Base-by-base conservation (phyloP, 2,888 invertebrate genomes). In the Selenia dentaria region DNA sequence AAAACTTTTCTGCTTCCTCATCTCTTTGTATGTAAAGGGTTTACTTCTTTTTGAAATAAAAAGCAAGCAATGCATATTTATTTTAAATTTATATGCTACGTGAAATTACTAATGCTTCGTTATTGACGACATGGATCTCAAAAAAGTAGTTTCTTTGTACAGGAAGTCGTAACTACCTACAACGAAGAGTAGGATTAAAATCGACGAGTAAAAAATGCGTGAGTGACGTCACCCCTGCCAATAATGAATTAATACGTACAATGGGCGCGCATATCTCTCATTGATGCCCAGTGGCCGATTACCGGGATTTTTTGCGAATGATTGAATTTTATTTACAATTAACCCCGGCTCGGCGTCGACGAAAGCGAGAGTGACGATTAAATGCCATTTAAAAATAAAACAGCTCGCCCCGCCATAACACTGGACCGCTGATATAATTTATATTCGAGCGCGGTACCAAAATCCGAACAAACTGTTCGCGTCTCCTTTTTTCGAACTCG, bases 251-350 rank as follows among this genome's bases (percentile, higher is more conserved):
- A 68, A 71, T 66, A 63, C 62, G 61, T 63, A 67, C 70, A 67
- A 60, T 56, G 65, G 59, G 60, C 63, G 73, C 61, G 62, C 69
- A 72, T 64, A 77, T 75, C 76, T 74, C 81, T 83, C 87, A 82
- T 82, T 85, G 85, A 83, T 84, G 81, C 74, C 78, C 79, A 70
- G 67, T 67, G 74, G 34, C 70, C 82, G 83, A 87, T 88, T 87
- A 84, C 84, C 63, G 75, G 75, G 67, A 72, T 85, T 90, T 89
- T 89, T 89, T 85, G 80, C 87, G 81, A 88, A 83, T 89, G 86
- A 89, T 88, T 83, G 85, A 85, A 88, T 90, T 89, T 88, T 89
- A 90, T 90, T 89, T 88, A 89, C 88, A 89, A 90, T 88, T 88
- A 90, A 86, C 82, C 70, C 54, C 81, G 78, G 75, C 79, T 74